A percentile compares a stretch with the other conserved stretches of the same genome.
Conservation (phyloP, 2,113 vertebrate species). For the Ceyx cyanopectus region DNA sequence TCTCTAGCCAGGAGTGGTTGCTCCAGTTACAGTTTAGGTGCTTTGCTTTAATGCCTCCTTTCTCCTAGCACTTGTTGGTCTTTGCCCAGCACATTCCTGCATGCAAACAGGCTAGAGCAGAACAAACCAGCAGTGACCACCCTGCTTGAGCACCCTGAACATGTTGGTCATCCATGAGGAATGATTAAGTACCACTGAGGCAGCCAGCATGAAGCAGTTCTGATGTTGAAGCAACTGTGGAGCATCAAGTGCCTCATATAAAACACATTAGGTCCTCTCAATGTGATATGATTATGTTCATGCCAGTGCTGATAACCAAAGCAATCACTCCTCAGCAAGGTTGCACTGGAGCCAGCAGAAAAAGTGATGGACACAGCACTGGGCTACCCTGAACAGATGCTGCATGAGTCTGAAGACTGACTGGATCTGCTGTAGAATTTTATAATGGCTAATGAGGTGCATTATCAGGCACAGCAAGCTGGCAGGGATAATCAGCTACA, state of each 20-base stretch:
- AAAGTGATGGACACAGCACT: constrained; percentile 19
- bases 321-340: constrained; percentile 52
- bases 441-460: constrained; percentile 51
- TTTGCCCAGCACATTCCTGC: not conserved
- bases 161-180: not conserved
- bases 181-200: not conserved
- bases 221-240: not conserved
- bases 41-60: not conserved
- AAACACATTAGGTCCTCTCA: constrained; percentile 15
- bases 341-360: constrained; percentile 13
- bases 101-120: not conserved
- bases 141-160: not conserved
- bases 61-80: not conserved
- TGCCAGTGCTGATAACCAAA: constrained; percentile 45
- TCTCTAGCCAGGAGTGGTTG: not conserved
- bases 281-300: constrained; percentile 7
- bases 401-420: constrained; percentile 12
- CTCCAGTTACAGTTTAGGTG: not conserved
- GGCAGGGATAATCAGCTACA: constrained; percentile 40
- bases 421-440: constrained; percentile 38
- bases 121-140: not conserved
- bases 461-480: constrained; percentile 24
- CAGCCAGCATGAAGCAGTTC: not conserved
- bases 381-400: constrained; percentile 60
- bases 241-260: not conserved